phyloP scores from a whole-genome alignment of 1,140 invertebrate species.

The Sitodiplosis mosellana region DNA sequence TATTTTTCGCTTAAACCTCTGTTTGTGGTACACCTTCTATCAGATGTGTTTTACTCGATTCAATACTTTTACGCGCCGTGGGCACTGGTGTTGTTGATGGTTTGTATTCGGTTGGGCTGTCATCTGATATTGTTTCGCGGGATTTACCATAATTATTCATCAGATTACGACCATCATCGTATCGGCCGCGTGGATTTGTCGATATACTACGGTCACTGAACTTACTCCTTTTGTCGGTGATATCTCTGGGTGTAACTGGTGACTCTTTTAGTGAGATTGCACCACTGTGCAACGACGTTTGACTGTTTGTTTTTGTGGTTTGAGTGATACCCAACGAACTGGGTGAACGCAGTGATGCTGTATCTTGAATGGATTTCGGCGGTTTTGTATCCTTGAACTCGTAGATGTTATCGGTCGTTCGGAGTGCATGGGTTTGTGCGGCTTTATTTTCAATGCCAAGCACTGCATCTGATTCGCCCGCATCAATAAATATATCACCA shows the following conservation, averaged over 20 bases:
- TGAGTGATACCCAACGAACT: slow-evolving; percentile 18
- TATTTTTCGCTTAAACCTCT: slow-evolving; percentile 13
- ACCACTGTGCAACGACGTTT: slow-evolving; percentile 29
- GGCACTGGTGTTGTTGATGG: slow-evolving; percentile 13
- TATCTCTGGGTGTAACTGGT: slow-evolving; percentile 11
- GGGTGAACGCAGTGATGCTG: slow-evolving; percentile 21
- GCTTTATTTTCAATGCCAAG: slow-evolving; percentile 49
- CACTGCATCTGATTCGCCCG: slow-evolving; percentile 36
- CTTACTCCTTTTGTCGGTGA: slow-evolving; percentile 3
- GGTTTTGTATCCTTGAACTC: slow-evolving; percentile 47
- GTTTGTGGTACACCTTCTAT: slow-evolving; percentile 23
- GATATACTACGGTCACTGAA: slow-evolving; percentile 5
- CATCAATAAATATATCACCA: slow-evolving; percentile 53
- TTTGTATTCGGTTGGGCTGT: background rate
- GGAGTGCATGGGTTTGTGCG: slow-evolving; percentile 20
- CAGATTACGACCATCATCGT: background rate
- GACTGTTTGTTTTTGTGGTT: slow-evolving; percentile 31
- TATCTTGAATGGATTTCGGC: slow-evolving; percentile 25
- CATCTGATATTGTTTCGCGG: slow-evolving; percentile 7
- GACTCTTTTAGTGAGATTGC: slow-evolving; percentile 23
- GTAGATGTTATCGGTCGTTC: slow-evolving; percentile 47
- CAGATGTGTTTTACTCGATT: slow-evolving; percentile 19
- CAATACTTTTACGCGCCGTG: slow-evolving; percentile 11
- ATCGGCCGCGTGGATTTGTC: background rate
- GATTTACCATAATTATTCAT: background rate